A percentile compares a stretch with the other conserved stretches of the same genome.
These are phyloP conservation scores for Rhaphigaster nebulosa DNA, from an alignment of 2,888 invertebrate species.

Conservation along the genomic window DNA sequence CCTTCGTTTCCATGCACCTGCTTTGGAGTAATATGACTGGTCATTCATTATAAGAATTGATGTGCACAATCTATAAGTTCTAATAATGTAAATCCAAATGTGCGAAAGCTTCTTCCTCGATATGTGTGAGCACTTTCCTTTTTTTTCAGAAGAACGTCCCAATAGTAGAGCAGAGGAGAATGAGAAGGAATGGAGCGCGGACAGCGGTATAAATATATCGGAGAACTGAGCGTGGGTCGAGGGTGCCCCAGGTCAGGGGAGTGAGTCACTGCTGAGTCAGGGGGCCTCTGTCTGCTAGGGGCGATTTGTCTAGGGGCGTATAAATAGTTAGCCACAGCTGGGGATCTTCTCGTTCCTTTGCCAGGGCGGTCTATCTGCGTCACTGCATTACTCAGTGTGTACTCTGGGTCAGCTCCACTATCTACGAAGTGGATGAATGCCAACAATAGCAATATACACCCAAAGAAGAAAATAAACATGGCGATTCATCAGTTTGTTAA, in stretches of 20 bases:
- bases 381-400: background rate
- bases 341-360: background rate
- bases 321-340: background rate
- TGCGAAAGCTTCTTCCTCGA: background rate
- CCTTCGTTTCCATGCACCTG: too few species aligned
- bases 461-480: too few species aligned
- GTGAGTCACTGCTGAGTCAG: conserved; percentile 34
- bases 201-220: background rate
- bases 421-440: background rate
- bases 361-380: background rate
- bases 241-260: conserved; percentile 24
- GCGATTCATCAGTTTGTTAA: too few species aligned
- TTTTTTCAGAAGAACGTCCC: background rate
- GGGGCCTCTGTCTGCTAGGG: background rate
- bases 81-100: too few species aligned
- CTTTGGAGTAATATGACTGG: too few species aligned
- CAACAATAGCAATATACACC: too few species aligned
- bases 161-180: background rate
- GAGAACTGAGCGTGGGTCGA: background rate
- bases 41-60: too few species aligned
- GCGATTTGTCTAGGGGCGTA: background rate
- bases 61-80: too few species aligned
- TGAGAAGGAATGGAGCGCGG: background rate
- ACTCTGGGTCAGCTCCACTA: background rate
- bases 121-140: background rate